These are phyloP conservation scores for Sus scrofa DNA, from an alignment of 2,113 vertebrate species.

Conservation along the genomic window DNA sequence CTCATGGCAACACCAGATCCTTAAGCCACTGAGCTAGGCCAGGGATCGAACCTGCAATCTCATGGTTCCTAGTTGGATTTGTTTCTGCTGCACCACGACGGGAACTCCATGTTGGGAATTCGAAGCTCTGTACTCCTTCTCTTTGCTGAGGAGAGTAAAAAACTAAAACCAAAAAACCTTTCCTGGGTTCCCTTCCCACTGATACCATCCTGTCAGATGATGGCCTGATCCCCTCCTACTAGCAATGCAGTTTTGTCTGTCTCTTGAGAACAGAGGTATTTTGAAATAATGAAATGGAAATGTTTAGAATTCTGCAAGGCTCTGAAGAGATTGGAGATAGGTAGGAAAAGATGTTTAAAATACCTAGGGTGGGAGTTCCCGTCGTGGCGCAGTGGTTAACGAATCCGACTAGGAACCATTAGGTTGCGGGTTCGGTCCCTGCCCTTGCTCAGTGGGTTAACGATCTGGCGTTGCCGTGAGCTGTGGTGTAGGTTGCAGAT, in stretches of 20 bases:
- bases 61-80: too few species aligned
- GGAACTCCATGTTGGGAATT: too few species aligned
- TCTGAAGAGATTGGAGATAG: not conserved
- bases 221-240: not conserved
- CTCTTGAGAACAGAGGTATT: not conserved
- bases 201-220: not conserved
- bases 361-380: not conserved
- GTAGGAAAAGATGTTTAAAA: not conserved
- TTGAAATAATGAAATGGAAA: not conserved
- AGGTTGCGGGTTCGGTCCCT: too few species aligned
- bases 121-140: not conserved
- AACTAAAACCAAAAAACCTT: not conserved
- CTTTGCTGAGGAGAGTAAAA: not conserved
- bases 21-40: too few species aligned
- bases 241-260: not conserved
- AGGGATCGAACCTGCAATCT: too few species aligned
- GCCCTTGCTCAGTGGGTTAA: too few species aligned
- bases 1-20: too few species aligned
- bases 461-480: too few species aligned
- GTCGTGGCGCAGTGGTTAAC: too few species aligned
- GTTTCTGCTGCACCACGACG: too few species aligned
- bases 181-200: not conserved
- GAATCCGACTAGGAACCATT: too few species aligned
- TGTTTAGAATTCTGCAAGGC: conserved; percentile 20
- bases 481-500: too few species aligned